These are phyloP conservation scores for Exocentrus adspersus DNA, from an alignment of 2,888 invertebrate genomes.

Conservation along the genomic window DNA sequence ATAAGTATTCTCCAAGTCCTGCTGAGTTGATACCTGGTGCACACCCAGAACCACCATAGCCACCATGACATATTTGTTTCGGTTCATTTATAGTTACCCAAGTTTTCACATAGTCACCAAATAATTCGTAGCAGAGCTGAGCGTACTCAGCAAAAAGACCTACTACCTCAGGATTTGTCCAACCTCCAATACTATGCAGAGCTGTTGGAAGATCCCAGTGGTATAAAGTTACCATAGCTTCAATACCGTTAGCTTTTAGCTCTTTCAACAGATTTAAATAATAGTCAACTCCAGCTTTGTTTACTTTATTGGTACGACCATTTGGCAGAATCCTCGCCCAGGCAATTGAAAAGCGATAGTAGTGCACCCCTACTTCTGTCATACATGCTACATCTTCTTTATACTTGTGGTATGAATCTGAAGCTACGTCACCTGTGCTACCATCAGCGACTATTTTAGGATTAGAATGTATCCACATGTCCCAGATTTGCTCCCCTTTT, in stretches of 20 bases:
- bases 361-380: constrained; percentile 67
- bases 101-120: constrained; percentile 54
- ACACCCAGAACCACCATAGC: constrained; percentile 49
- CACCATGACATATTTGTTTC: constrained; percentile 49
- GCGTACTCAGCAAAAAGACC: constrained; percentile 69
- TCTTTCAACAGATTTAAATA: constrained; percentile 45
- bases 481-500: constrained; percentile 47
- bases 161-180: constrained; percentile 66
- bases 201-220: constrained; percentile 69
- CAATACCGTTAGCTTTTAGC: constrained; percentile 65
- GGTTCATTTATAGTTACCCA: constrained; percentile 69
- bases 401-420: constrained; percentile 74
- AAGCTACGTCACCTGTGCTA: constrained; percentile 71
- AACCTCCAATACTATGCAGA: constrained; percentile 61
- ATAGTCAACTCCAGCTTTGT: constrained; percentile 62
- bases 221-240: constrained; percentile 66
- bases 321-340: constrained; percentile 65
- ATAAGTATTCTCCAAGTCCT: constrained; percentile 71
- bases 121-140: constrained; percentile 57
- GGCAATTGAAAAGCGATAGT: constrained; percentile 61
- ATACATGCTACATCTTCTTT: constrained; percentile 71
- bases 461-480: constrained; percentile 35
- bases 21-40: constrained; percentile 60
- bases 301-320: constrained; percentile 64
- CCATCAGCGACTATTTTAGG: constrained; percentile 23